Percentiles rank a stretch among this genome's conserved stretches.
phyloP scores from a whole-genome alignment of 2,888 invertebrate species.

The Drosophila algonquin region DNA sequence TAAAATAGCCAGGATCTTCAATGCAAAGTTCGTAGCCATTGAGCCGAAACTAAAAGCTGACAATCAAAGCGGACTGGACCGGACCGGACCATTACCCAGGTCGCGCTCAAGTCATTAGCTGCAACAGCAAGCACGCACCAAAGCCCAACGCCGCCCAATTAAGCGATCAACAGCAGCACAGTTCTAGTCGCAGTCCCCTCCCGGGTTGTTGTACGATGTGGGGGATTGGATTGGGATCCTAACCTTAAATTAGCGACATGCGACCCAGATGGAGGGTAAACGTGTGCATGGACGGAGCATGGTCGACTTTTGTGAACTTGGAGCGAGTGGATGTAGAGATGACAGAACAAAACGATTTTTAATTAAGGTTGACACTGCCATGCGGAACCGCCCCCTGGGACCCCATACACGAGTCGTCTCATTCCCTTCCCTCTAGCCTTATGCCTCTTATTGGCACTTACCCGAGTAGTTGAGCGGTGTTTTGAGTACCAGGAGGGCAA shows the following conservation, averaged over 20 bases:
- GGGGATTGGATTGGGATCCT: background rate
- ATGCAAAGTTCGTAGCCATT: conserved; percentile 51
- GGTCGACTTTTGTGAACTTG: conserved; percentile 71
- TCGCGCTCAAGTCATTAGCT: conserved; percentile 47
- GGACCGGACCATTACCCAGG: background rate
- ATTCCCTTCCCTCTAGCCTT: background rate
- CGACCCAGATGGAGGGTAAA: conserved; percentile 33
- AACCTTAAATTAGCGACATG: conserved; percentile 68
- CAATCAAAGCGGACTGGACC: conserved; percentile 26
- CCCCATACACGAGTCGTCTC: no score
- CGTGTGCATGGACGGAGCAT: background rate
- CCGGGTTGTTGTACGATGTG: background rate
- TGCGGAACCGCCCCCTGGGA: conserved; percentile 41
- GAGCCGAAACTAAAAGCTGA: conserved; percentile 45
- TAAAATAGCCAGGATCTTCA: background rate
- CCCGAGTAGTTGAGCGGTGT: conserved; percentile 88
- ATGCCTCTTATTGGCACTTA: conserved; percentile 75
- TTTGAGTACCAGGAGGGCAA: conserved; percentile 89
- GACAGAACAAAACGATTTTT: conserved; percentile 74
- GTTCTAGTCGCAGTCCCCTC: background rate
- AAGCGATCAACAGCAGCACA: conserved; percentile 12
- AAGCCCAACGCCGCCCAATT: conserved; percentile 40
- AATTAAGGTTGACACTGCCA: conserved; percentile 68
- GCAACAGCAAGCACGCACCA: conserved; percentile 56
- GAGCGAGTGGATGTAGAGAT: conserved; percentile 37